Base-by-base conservation (phyloP, 1,140 invertebrate genomes). In the Trypoxylus dichotomus region DNA sequence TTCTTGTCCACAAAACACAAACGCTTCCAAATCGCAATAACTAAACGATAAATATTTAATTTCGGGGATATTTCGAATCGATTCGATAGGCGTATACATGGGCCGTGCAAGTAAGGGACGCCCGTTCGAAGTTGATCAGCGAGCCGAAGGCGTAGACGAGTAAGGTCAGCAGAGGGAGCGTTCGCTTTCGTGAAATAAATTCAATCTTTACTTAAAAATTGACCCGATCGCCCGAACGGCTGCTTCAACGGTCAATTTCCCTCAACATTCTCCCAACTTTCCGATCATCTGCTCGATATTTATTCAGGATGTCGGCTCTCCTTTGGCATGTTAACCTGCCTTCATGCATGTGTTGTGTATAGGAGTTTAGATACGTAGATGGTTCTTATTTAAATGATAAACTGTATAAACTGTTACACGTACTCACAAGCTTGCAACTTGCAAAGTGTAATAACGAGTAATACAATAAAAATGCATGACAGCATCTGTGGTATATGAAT, bases 191-290 rank as follows among this genome's bases (percentile, higher is more conserved):
- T 54, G 15, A 54, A 54, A 54, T 15, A 54, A 54, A 54, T 54
- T 54, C 47, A 54, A 54, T 54, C 47, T 54, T 54, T 19, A 54
- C 47, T 54, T 54, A 54, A 54, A 54, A 54, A 54, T 54, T 54
- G 47, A 54, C 47, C 47, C 15, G 47, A 19, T 54, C 47, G 47
- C 15, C 47, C 6, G 47, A 54, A 54, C 19, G 47, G 13, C 7
- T n/a, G 19, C 15, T 54, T 19, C 47, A 15, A 54, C n/a, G 47
- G 47, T 54, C 13, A 54, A 54, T 54, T n/a, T 54, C 19, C 47
- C 19, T 19, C 15, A 54, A 54, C 47, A n/a, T n/a, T 54, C 19
- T 15, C 19, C 7, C 15, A 54, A 54, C 47, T n/a, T 54, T 54
- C 47, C 47, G 15, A 54, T 54, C 47, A 54, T 54, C 15, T 54